A percentile compares a stretch with the other conserved stretches of the same genome.
Evolutionary conservation across 2,113 vertebrate genomes (phyloP).

Genomic region (Scolopax mira): DNA sequence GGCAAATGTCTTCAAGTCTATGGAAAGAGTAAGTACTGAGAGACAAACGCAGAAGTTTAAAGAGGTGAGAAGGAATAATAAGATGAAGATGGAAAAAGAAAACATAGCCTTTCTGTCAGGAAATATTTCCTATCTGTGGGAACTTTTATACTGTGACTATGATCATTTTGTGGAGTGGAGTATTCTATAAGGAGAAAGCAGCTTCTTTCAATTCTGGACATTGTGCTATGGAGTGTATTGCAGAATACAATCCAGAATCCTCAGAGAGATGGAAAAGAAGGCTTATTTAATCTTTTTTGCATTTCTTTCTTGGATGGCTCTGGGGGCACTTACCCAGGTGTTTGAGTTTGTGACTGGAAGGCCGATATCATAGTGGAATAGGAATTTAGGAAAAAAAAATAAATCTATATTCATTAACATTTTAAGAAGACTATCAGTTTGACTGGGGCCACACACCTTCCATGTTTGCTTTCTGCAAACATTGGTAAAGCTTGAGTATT

Average conservation of each 20-base stretch:
- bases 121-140: background rate
- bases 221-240: background rate
- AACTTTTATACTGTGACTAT: background rate
- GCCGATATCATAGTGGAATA: background rate
- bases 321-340: background rate
- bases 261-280: background rate
- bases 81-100: background rate
- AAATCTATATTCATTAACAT: conserved; percentile 58
- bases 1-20: background rate
- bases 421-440: conserved; percentile 17
- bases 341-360: background rate
- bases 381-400: conserved; percentile 12
- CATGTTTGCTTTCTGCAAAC: conserved; percentile 49
- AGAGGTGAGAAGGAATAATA: background rate
- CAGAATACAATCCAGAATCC: background rate
- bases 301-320: conserved; percentile 19
- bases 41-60: background rate
- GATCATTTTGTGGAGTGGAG: background rate
- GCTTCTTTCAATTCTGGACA: background rate
- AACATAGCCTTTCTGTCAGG: background rate
- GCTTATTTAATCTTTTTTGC: background rate
- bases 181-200: background rate
- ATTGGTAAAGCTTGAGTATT: background rate
- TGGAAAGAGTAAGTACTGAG: background rate
- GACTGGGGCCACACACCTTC: background rate